A percentile compares a stretch with the other conserved stretches of the same genome.
Evolutionary conservation across 2,888 invertebrate species (phyloP).

Genomic region (Drosophila acutilabella): DNA sequence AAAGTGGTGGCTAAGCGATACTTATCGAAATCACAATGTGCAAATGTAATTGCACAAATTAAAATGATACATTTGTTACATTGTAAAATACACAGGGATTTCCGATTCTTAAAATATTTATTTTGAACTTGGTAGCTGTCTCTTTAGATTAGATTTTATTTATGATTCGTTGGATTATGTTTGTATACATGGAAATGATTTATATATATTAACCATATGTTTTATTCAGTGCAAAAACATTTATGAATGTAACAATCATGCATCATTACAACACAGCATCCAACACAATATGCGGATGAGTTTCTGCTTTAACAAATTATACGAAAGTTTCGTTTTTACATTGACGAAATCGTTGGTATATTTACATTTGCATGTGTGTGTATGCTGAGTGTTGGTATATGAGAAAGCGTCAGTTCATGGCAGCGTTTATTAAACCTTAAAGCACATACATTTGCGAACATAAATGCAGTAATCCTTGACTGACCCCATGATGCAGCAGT

Average conservation of each 20-base stretch:
- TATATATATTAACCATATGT: too few relatives aligned
- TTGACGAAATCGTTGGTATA: slow-evolving; percentile 6
- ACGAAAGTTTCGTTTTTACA: slow-evolving; percentile 10
- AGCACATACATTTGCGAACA: not conserved
- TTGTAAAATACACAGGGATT: too few relatives aligned
- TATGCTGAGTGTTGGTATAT: not conserved
- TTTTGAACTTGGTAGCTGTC: too few relatives aligned
- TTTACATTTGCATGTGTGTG: not conserved
- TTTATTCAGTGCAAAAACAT: not conserved
- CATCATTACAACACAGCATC: slow-evolving; percentile 6
- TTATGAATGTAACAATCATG: not conserved
- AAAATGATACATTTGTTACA: too few relatives aligned
- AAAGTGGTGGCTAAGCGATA: too few relatives aligned
- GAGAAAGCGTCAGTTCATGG: slow-evolving; percentile 1
- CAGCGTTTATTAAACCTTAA: not conserved
- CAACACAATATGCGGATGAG: slow-evolving; percentile 3
- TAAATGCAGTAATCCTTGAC: not conserved
- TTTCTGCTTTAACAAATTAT: slow-evolving; percentile 2
- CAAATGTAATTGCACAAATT: too few relatives aligned
- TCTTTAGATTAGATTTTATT: too few relatives aligned
- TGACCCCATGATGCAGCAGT: not conserved
- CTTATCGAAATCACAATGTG: too few relatives aligned
- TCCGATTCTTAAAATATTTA: too few relatives aligned
- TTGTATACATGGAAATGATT: too few relatives aligned
- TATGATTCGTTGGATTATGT: too few relatives aligned